Conservation (phyloP, 1,140 invertebrate genomes). For the Euura lappo region DNA sequence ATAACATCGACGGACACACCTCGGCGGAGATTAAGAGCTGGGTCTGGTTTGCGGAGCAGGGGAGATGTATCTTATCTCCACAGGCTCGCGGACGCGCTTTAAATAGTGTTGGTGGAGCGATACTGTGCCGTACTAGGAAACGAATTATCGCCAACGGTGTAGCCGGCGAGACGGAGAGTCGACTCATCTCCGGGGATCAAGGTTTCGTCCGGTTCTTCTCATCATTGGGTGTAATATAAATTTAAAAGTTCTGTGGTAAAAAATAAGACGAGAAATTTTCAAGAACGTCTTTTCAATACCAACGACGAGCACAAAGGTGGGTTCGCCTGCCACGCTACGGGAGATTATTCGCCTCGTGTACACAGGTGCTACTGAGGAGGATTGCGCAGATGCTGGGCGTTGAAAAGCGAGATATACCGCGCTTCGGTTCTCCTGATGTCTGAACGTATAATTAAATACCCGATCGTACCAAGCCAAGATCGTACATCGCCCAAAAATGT, state of each 20-base stretch:
- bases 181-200: constrained; percentile 1
- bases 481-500: too few relatives aligned
- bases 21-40: constrained; percentile 1
- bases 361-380: constrained; percentile 47
- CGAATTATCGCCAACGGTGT: neutral
- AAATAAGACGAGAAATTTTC: neutral
- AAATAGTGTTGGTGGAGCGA: neutral
- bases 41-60: neutral
- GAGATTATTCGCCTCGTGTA: constrained; percentile 50
- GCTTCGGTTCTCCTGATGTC: too few relatives aligned
- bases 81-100: neutral
- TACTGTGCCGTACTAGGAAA: too few relatives aligned
- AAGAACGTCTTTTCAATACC: neutral
- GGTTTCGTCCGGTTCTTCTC: neutral
- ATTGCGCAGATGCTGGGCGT: constrained; percentile 49
- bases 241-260: neutral
- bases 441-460: too few relatives aligned
- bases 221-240: neutral
- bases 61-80: neutral
- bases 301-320: constrained; percentile 44
- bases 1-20: neutral
- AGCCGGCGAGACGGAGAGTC: neutral
- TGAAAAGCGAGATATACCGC: neutral
- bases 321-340: constrained; percentile 32
- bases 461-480: too few relatives aligned